phyloP scores from a whole-genome alignment of 1,140 invertebrate species.

The Drosophila bipectinata region DNA sequence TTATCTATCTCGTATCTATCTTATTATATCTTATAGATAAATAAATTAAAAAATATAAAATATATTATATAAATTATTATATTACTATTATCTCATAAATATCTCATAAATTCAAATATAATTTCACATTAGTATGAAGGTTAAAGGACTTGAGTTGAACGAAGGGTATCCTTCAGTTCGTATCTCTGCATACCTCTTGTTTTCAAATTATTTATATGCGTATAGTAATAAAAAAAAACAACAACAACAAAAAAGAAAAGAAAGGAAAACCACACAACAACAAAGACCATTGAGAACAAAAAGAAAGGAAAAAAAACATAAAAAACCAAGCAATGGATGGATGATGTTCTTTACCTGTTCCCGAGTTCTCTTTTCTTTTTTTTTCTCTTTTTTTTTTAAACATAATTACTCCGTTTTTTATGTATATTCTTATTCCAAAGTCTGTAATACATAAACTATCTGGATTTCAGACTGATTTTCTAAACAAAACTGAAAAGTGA shows the following conservation, averaged over 20 bases:
- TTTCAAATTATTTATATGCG: conserved; percentile 48
- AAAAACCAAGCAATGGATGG: conserved; percentile 44
- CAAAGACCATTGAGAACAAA: conserved; percentile 20
- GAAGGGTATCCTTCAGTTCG: not conserved
- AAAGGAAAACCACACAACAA: conserved; percentile 17
- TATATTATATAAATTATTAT: too few species aligned
- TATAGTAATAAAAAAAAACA: conserved; percentile 19
- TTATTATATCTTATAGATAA: too few species aligned
- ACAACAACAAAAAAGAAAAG: not conserved
- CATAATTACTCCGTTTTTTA: conserved; percentile 55
- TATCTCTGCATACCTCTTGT: conserved; percentile 12
- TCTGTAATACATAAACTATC: not conserved
- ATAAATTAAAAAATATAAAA: too few species aligned
- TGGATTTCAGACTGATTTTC: not conserved
- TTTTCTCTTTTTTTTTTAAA: conserved; percentile 48
- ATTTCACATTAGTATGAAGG: too few species aligned
- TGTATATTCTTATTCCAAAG: conserved; percentile 1
- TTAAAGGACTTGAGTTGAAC: not conserved
- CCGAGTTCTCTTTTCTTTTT: conserved; percentile 29
- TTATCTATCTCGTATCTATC: too few species aligned
- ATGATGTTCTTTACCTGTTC: conserved; percentile 70
- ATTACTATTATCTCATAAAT: too few species aligned
- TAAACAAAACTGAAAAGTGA: too few species aligned
- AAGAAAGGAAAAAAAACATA: conserved; percentile 17
- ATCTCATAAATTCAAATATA: not conserved